A percentile compares a stretch with the other conserved stretches of the same genome.
These are phyloP conservation scores for Argyrosomus regius DNA, from an alignment of 2,797 vertebrate species.

Conservation along the genomic window DNA sequence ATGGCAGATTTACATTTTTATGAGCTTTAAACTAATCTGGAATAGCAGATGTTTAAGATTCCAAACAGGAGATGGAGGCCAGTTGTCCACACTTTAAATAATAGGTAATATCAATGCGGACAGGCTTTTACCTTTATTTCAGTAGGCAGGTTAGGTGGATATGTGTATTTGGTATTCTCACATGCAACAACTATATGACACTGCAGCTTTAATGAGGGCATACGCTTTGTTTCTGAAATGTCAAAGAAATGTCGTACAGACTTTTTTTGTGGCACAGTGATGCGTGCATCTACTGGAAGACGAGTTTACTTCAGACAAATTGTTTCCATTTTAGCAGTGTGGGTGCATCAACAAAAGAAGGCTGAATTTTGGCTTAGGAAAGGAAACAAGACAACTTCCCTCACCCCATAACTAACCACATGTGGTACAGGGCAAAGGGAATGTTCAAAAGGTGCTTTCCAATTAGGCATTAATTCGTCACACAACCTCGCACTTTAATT, in stretches of 20 bases:
- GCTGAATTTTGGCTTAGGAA: slow-evolving; percentile 22
- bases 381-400: slow-evolving; percentile 46
- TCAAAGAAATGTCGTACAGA: neutral
- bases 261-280: neutral
- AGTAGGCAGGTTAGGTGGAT: slow-evolving; percentile 42
- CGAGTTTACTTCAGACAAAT: neutral
- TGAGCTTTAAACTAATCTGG: slow-evolving; percentile 76
- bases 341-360: slow-evolving; percentile 1
- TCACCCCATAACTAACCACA: slow-evolving; percentile 62
- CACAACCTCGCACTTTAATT: slow-evolving; percentile 85
- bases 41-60: slow-evolving; percentile 64
- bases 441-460: slow-evolving; percentile 82
- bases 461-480: slow-evolving; percentile 85
- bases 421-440: slow-evolving; percentile 63
- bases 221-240: slow-evolving; percentile 16
- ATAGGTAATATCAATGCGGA: slow-evolving; percentile 50
- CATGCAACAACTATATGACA: slow-evolving; percentile 12
- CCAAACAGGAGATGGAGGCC: slow-evolving; percentile 59
- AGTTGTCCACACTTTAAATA: slow-evolving; percentile 52
- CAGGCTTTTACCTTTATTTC: slow-evolving; percentile 43
- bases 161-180: slow-evolving; percentile 16
- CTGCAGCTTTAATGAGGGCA: slow-evolving; percentile 14
- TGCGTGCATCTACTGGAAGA: slow-evolving; percentile 2
- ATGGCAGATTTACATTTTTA: slow-evolving; percentile 82
- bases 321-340: neutral